Base-by-base conservation (phyloP, 2,113 vertebrate genomes). In the Tenebrosternarchus preto region DNA sequence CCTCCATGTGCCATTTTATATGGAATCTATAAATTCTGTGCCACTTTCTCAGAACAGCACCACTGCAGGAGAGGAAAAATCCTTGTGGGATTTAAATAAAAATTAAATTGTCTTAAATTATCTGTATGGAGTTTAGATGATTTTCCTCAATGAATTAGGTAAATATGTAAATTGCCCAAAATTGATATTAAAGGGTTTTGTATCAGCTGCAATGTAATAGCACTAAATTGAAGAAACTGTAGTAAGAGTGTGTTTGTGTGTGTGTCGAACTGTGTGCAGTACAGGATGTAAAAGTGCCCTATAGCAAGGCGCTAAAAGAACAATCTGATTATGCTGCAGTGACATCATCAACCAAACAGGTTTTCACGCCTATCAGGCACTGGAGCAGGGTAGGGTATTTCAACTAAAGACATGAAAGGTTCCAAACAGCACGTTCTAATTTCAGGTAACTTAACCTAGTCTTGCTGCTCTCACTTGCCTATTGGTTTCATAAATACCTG, bases 361-460 rank as follows among this genome's bases (percentile, higher is more conserved):
- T 87, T 91, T 90, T 90, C 90, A 91, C 70, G 91, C 85, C 76
- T 87, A 88, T 91, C 85, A 85, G 63, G 39, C 1, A 6, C 19
- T 46, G 1, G 67, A 71, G 82, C 55, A 46, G 86, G 84, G 53
- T 80, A 77, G 74, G 76, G 83, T 56, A 67, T 87, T 86, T 82
- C 82, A 90, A 85, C 81, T 22, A 57, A 73, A 76, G 29, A 93
- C 91, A 90, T 93, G 87, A 93, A 93, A 93, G 92, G 46, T 55
- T 77, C 57, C 72, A 86, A 85, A 92, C 93, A 93, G 92, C 88
- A 91, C 90, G 90, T 93, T 92, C 90, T 92, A 87, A 93, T 93
- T 93, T 92, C 64, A 85, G 87, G 91, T 92, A 93, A 94, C 90
- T 88, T 90, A 92, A 92, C 88, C 90, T 92, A 89, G 87, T 89